Conservation (phyloP, 2,888 invertebrate genomes). For the Ornithoptera priamus region DNA sequence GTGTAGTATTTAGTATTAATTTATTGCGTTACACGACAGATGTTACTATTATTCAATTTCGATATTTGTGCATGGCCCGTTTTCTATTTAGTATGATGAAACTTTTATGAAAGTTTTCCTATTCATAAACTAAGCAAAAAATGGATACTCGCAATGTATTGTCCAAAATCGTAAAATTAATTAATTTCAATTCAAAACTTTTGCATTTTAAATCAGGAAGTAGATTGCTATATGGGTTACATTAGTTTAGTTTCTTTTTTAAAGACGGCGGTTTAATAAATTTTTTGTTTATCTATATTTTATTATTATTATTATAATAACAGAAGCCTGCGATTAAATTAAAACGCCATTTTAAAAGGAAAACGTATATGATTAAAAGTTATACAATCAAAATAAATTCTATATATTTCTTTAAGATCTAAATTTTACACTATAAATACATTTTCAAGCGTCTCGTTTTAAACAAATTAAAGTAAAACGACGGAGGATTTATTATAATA, state of each 20-base stretch:
- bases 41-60: not conserved
- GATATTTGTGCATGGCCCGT: not conserved
- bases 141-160: too few species aligned
- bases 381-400: too few species aligned
- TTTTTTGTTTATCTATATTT: not conserved
- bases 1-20: not conserved
- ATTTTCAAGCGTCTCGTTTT: too few species aligned
- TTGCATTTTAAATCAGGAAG: not conserved
- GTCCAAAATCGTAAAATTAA: not conserved
- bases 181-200: not conserved
- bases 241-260: not conserved
- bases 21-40: not conserved
- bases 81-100: not conserved
- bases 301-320: too few species aligned
- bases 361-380: too few species aligned
- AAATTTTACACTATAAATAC: too few species aligned
- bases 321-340: too few species aligned
- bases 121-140: not conserved
- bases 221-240: not conserved
- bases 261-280: not conserved
- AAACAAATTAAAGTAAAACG: too few species aligned
- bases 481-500: too few species aligned
- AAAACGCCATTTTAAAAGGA: too few species aligned
- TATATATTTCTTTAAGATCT: too few species aligned
- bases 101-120: not conserved